phyloP scores from a whole-genome alignment of 2,113 vertebrate species.

The Oplegnathus fasciatus region DNA sequence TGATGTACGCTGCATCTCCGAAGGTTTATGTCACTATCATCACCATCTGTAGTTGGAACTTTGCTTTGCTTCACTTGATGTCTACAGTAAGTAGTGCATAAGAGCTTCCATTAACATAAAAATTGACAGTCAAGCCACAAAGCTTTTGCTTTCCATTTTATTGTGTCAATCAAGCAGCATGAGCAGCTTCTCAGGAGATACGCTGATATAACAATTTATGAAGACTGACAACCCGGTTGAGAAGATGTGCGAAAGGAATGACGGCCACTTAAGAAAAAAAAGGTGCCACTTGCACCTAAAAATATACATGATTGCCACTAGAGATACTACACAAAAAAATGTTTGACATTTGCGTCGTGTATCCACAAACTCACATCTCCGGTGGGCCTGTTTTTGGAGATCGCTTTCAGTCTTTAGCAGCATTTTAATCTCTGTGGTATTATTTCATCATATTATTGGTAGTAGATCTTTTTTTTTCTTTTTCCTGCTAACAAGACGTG shows the following conservation, averaged over 20 bases:
- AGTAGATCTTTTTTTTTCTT: not conserved
- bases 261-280: constrained; percentile 33
- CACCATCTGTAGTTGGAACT: constrained; percentile 20
- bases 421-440: constrained; percentile 29
- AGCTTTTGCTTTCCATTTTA: constrained; percentile 46
- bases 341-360: constrained; percentile 41
- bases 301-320: constrained; percentile 54
- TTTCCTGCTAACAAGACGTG: constrained; percentile 27
- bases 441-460: constrained; percentile 34
- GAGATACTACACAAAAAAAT: constrained; percentile 31
- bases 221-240: constrained; percentile 51
- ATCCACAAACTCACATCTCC: constrained; percentile 19
- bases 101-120: constrained; percentile 52
- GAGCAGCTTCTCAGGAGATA: constrained; percentile 43
- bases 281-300: constrained; percentile 42
- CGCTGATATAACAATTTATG: constrained; percentile 42
- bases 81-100: constrained; percentile 23
- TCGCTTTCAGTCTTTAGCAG: constrained; percentile 34
- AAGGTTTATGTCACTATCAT: constrained; percentile 33
- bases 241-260: constrained; percentile 25
- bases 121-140: constrained; percentile 40
- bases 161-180: constrained; percentile 63
- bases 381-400: constrained; percentile 25
- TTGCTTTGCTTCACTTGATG: constrained; percentile 20
- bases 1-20: not conserved